Conservation (phyloP, 2,888 invertebrate species). For the Apamea sordens region DNA sequence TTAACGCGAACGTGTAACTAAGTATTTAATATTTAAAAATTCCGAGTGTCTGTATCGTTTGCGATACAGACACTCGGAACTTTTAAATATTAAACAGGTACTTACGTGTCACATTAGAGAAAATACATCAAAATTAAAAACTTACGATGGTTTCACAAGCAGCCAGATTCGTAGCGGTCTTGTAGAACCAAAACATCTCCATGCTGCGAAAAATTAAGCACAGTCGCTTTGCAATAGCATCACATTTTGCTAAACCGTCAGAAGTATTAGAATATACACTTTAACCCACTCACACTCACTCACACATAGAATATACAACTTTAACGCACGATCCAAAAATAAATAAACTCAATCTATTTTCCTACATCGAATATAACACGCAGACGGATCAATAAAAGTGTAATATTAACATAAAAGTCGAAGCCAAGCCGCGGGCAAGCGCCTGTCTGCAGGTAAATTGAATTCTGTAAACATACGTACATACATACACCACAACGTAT, state of each 20-base stretch:
- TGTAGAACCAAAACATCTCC: not conserved
- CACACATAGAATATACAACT: too few relatives aligned
- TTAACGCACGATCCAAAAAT: constrained; percentile 8
- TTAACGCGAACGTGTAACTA: too few relatives aligned
- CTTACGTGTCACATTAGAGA: not conserved
- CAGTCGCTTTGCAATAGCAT: not conserved
- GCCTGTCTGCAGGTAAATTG: constrained; percentile 63
- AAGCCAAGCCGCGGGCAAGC: constrained; percentile 50
- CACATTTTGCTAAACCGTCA: not conserved
- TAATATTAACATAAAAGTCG: constrained; percentile 61
- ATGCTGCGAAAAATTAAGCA: not conserved
- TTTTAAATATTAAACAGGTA: too few relatives aligned
- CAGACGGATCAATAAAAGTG: constrained; percentile 57
- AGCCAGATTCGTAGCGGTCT: not conserved
- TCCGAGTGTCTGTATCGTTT: too few relatives aligned
- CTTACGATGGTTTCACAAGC: not conserved
- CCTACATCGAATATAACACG: constrained; percentile 31
- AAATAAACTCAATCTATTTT: constrained; percentile 33
- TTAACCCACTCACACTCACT: not conserved
- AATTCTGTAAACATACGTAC: constrained; percentile 58
- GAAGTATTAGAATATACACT: not conserved
- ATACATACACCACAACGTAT: constrained; percentile 12
- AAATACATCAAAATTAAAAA: not conserved
- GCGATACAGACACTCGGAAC: not conserved
- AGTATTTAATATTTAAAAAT: too few relatives aligned